These are phyloP conservation scores for Etia nguti DNA, from an alignment of 2,113 vertebrate genomes.

Conservation along the genomic window DNA sequence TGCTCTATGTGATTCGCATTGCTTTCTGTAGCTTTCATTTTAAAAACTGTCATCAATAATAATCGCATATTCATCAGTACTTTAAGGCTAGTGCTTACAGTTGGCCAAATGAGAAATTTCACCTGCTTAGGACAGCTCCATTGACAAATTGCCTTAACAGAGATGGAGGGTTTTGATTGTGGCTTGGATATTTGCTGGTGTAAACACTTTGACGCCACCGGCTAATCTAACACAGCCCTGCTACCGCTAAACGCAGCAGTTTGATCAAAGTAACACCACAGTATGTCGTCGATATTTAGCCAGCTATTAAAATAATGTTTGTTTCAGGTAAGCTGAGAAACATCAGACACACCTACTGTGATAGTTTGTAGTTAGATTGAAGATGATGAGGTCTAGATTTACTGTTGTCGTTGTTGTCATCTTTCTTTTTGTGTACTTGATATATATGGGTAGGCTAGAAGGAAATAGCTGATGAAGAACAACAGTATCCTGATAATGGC, in stretches of 20 bases:
- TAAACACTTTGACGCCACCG: background rate
- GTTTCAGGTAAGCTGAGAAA: background rate
- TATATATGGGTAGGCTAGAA: background rate
- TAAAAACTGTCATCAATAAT: too few relatives aligned
- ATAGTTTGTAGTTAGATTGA: background rate
- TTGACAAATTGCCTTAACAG: background rate
- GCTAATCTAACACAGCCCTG: background rate
- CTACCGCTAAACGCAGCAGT: background rate
- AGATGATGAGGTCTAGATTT: background rate
- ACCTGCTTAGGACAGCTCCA: rapidly evolving
- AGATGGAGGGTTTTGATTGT: background rate
- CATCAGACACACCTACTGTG: background rate
- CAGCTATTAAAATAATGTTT: background rate
- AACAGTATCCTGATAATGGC: background rate
- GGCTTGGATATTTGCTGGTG: conserved; percentile 49
- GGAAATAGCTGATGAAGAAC: background rate
- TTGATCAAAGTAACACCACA: background rate
- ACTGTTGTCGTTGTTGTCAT: background rate
- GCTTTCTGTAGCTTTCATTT: background rate
- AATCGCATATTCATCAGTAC: rapidly evolving
- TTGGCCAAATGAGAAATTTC: rapidly evolving
- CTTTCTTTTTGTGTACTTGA: background rate
- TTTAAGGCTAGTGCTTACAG: rapidly evolving
- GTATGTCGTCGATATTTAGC: background rate
- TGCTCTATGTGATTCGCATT: background rate